These are phyloP conservation scores for Montifringilla adamsi DNA, from an alignment of 2,113 vertebrate genomes.

Conservation along the genomic window DNA sequence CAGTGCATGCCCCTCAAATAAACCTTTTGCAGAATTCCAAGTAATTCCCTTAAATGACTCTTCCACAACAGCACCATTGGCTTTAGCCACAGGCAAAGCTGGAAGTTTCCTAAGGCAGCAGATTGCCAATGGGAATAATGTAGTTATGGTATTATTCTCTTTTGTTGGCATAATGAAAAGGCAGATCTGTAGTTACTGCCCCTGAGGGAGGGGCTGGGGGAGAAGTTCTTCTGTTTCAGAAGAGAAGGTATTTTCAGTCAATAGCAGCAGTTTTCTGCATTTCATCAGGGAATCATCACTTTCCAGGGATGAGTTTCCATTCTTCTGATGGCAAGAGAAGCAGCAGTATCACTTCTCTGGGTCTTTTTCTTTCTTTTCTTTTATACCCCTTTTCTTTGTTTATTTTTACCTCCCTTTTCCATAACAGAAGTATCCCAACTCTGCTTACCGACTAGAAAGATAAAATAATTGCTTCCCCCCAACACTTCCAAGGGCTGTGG, in stretches of 20 bases:
- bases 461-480: neutral
- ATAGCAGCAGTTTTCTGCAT: neutral
- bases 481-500: fast-evolving
- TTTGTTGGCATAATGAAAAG: neutral
- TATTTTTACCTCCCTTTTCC: fast-evolving
- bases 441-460: neutral
- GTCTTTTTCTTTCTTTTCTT: neutral
- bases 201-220: neutral
- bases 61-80: neutral
- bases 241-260: neutral
- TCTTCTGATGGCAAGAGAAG: neutral
- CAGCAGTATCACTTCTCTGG: neutral
- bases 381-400: fast-evolving
- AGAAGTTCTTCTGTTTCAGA: neutral
- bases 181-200: neutral
- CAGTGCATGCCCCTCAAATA: fast-evolving
- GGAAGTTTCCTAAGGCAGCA: neutral
- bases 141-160: neutral
- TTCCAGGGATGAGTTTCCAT: neutral
- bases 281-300: neutral
- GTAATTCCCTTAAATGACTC: neutral
- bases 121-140: neutral
- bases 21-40: neutral
- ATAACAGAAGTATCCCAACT: neutral
- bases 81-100: neutral